Base-by-base conservation (phyloP, 2,797 vertebrate species). In the Acanthis flammea region DNA sequence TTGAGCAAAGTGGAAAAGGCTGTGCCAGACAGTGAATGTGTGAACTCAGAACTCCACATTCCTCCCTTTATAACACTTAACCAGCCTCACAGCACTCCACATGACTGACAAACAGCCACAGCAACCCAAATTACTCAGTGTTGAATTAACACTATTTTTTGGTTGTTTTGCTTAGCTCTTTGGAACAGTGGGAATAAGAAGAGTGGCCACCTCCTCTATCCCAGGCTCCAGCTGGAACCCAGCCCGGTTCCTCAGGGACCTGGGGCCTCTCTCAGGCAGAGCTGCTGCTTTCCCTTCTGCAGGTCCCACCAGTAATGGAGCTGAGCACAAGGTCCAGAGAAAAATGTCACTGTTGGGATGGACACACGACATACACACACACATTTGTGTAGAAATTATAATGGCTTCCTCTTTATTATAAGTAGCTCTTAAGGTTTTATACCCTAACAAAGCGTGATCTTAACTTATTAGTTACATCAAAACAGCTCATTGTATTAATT, bases 191-290 rank as follows among this genome's bases (percentile, higher is more conserved):
- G n/a, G 35, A 65, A 6, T 18, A 51, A 42, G 19, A 61, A 41
- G 19, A 2, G 8, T 0, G 3, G 25, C 12, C 12, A 4, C 2
- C 33, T 42, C 12, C 16, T 78, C 11, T 5, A 6, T 2, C 3
- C 10, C 42, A n/a, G 14, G 5, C 19, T 81, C 5, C 14, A 53
- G 14, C 55, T 60, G 75, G 19, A 68, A 23, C 23, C 41, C 44
- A 58, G 12, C 3, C 12, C 1, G 0, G 11, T 3, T 9, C 23
- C 41, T 4, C 14, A 23, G 28, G 25, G 10, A 27, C 4, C 30
- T 24, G 48, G 19, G 16, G 0, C 3, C 30, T 60, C n/a, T 33
- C 22, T 25, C 31, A 62, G 37, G 12, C 47, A 2, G 2, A 19
- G 12, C 24, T 66, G 27, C 53, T 55, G 15, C n/a, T 94, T 55